Evolutionary conservation across 2,113 vertebrate species (phyloP).

Genomic region (Desmodus rotundus): DNA sequence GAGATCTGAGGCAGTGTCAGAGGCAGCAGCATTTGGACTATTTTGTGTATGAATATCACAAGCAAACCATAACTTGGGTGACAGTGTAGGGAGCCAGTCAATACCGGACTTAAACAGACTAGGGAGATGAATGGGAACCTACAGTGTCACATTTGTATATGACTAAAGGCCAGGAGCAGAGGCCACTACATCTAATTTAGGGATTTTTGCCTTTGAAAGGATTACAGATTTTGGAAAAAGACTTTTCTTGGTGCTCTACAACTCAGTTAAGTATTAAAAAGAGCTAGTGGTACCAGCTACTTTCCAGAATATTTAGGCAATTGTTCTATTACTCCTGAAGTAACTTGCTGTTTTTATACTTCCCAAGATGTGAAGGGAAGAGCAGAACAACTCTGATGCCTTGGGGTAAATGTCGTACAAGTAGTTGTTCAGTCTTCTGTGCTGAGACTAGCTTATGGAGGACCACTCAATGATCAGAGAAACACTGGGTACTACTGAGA

Average conservation of each 20-base stretch:
- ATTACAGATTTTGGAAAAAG: background rate
- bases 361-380: background rate
- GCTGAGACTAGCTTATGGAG: background rate
- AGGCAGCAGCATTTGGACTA: background rate
- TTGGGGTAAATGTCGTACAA: background rate
- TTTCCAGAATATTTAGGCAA: background rate
- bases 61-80: background rate
- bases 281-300: background rate
- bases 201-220: background rate
- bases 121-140: background rate
- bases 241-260: background rate
- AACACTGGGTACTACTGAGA: background rate
- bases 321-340: background rate
- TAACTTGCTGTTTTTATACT: background rate
- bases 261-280: background rate
- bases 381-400: background rate
- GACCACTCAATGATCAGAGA: background rate
- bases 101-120: background rate
- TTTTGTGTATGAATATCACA: background rate
- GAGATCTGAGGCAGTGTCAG: background rate
- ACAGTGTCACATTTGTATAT: background rate
- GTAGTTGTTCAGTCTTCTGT: background rate
- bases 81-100: accelerated
- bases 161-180: background rate
- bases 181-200: background rate